phyloP scores from a whole-genome alignment of 2,888 invertebrate genomes.

The Brachyopa scutellaris region DNA sequence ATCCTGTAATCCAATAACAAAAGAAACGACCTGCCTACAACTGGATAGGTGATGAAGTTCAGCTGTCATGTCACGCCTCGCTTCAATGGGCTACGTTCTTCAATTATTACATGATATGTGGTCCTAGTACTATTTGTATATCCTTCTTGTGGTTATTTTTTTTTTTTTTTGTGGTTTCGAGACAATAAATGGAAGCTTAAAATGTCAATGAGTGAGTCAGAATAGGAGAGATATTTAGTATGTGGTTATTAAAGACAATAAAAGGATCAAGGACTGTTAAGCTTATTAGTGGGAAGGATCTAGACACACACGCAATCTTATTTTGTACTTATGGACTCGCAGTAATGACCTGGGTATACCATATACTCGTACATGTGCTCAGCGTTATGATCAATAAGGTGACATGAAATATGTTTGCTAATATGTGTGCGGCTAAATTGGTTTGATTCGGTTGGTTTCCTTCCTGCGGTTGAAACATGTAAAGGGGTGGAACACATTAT shows the following conservation, averaged over 20 bases:
- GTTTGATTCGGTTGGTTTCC: slow-evolving; percentile 40
- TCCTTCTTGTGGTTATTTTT: slow-evolving; percentile 16
- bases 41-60: slow-evolving; percentile 30
- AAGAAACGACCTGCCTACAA: not conserved
- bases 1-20: slow-evolving; percentile 39
- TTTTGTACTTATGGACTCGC: slow-evolving; percentile 32
- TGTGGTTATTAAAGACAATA: slow-evolving; percentile 41
- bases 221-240: not conserved
- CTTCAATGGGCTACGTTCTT: not conserved
- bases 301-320: slow-evolving; percentile 51
- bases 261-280: slow-evolving; percentile 59
- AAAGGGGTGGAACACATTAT: slow-evolving; percentile 6
- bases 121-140: not conserved
- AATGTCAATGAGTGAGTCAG: slow-evolving; percentile 46
- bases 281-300: slow-evolving; percentile 48
- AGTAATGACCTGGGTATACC: not conserved
- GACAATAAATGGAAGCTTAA: slow-evolving; percentile 17
- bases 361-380: slow-evolving; percentile 4
- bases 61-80: slow-evolving; percentile 31
- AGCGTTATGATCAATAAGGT: slow-evolving; percentile 40
- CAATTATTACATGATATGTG: slow-evolving; percentile 28
- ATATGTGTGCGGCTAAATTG: slow-evolving; percentile 37
- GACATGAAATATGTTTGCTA: slow-evolving; percentile 31
- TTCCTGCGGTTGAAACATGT: slow-evolving; percentile 23
- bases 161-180: not conserved